Evolutionary conservation across 2,888 invertebrate species (phyloP), one percentile per base, ranked within the genome.

Genomic region (Eubasilissa splendida): DNA sequence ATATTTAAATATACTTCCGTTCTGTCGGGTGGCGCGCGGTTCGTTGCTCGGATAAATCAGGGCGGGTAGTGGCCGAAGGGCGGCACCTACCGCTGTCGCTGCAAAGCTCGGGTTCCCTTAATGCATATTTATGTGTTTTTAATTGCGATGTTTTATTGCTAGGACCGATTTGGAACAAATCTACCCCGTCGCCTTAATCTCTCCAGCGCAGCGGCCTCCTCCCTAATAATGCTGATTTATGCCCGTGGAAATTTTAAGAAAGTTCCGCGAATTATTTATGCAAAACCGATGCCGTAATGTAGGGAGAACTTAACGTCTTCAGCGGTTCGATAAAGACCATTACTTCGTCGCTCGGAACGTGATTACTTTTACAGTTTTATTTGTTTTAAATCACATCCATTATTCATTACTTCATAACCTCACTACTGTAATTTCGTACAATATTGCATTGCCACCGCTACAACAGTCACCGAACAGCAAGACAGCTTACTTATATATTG

Each of bases 91-190:
- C 68, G 22, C 54, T 33, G 75, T 56, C 74, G 75, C 50, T 63
- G 65, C 63, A 53, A 58, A 70, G 73, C 78, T 22, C 22, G 75
- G 76, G 79, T 79, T 79, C 77, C 31, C 52, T 66, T 81, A 81
- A 81, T 81, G 77, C 78, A 75, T 81, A 81, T 81, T 81, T 81
- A 81, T 81, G 81, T 63, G 12, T 78, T 79, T 81, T 79, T 81
- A 81, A 81, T 81, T 81, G 78, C 81, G 58, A 78, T 81, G 75
- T 81, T 81, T 81, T 80, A 77, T 68, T 80, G 70, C 77, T 22
- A 53, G 59, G 75, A 65, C 59, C 68, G 76, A 75, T 56, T 80
- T 70, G 66, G 54, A 76, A 68, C 65, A 76, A 75, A 76, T 74
- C 78, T 42, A 63, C 78, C 70, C 71, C 63, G 60, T 63, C 54